A percentile compares a stretch with the other conserved stretches of the same genome.
phyloP scores from a whole-genome alignment of 2,113 vertebrate species.

The Microcebus lehilahytsara region DNA sequence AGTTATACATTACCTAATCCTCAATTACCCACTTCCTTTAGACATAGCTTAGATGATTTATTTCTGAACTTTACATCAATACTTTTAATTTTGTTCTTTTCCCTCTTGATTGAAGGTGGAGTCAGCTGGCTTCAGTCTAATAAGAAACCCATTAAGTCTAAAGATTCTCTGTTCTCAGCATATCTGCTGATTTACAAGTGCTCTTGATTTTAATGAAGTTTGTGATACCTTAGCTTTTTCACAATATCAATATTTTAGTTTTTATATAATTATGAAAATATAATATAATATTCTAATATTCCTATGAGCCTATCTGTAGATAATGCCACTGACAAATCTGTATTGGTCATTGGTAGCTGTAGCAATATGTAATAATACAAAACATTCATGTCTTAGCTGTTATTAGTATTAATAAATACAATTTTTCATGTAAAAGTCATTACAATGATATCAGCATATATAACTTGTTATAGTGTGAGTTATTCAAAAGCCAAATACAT shows the following conservation, averaged over 20 bases:
- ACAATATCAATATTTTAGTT: background rate
- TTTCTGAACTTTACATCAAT: constrained; percentile 31
- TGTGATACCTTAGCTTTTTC: background rate
- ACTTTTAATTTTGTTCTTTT: constrained; percentile 52
- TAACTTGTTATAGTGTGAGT: background rate
- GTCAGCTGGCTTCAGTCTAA: background rate
- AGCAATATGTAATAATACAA: background rate
- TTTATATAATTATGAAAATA: background rate
- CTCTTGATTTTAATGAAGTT: background rate
- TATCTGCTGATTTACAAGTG: background rate
- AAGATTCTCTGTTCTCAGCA: constrained; percentile 9
- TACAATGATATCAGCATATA: background rate
- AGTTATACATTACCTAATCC: background rate
- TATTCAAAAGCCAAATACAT: background rate
- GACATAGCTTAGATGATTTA: background rate
- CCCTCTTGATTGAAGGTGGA: background rate
- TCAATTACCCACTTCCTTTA: background rate
- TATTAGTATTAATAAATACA: background rate
- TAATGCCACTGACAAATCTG: background rate
- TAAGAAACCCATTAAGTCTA: background rate
- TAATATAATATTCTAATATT: background rate
- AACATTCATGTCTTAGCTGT: background rate
- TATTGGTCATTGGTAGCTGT: background rate
- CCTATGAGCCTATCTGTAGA: background rate
- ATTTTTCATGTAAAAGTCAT: background rate